Conservation (phyloP, 2,888 invertebrate species). For the Chaetogeoica ovagalla region DNA sequence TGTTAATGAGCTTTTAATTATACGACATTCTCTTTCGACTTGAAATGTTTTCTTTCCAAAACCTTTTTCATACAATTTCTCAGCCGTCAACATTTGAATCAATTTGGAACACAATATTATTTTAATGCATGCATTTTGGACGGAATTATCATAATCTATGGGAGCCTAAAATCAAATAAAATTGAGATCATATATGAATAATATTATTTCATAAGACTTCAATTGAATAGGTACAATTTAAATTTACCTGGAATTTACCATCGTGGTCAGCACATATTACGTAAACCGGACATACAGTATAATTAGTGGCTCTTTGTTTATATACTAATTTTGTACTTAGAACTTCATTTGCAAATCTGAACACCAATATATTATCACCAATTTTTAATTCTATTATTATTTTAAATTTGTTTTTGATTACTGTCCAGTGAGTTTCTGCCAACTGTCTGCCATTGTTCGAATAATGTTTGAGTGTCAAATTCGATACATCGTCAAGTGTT, state of each 20-base stretch:
- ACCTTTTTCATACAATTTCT: slow-evolving; percentile 80
- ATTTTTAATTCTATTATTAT: slow-evolving; percentile 33
- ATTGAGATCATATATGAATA: neutral
- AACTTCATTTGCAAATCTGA: slow-evolving; percentile 63
- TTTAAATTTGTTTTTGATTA: slow-evolving; percentile 61
- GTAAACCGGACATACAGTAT: slow-evolving; percentile 77
- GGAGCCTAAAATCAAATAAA: slow-evolving; percentile 61
- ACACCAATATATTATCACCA: slow-evolving; percentile 65
- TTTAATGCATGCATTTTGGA: slow-evolving; percentile 73
- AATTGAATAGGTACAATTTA: neutral
- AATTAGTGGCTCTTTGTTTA: slow-evolving; percentile 65
- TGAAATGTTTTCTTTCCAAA: slow-evolving; percentile 80
- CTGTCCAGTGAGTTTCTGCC: slow-evolving; percentile 55
- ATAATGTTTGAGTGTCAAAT: slow-evolving; percentile 60
- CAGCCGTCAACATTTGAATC: slow-evolving; percentile 83
- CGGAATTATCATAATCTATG: slow-evolving; percentile 66
- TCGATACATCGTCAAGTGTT: slow-evolving; percentile 61
- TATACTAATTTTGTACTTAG: slow-evolving; percentile 65
- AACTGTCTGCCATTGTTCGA: slow-evolving; percentile 54
- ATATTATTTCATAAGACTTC: neutral
- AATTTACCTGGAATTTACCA: slow-evolving; percentile 69
- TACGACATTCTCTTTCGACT: slow-evolving; percentile 72
- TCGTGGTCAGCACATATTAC: slow-evolving; percentile 80
- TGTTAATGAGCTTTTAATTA: slow-evolving; percentile 74
- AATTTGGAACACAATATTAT: slow-evolving; percentile 78